A percentile compares a stretch with the other conserved stretches of the same genome.
phyloP scores from a whole-genome alignment of 2,888 invertebrate species.

The Himalopsyche anomala region DNA sequence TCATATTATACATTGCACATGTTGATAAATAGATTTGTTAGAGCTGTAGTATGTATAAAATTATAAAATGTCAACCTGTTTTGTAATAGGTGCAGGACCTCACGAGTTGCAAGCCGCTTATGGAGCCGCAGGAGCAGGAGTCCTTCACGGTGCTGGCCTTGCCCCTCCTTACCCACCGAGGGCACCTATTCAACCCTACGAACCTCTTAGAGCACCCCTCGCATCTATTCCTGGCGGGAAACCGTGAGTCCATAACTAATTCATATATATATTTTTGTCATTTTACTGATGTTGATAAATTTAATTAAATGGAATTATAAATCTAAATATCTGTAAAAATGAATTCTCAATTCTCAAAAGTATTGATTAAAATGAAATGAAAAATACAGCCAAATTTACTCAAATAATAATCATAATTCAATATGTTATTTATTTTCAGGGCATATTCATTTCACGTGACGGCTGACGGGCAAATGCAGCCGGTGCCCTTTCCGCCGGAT shows the following conservation, averaged over 20 bases:
- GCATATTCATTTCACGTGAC: constrained; percentile 97
- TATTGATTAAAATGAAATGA: too few relatives aligned
- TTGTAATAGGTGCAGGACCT: constrained; percentile 74
- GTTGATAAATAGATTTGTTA: background rate
- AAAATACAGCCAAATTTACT: background rate
- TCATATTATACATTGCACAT: background rate
- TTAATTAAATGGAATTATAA: too few relatives aligned
- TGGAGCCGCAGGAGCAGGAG: constrained; percentile 74
- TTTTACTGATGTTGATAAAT: too few relatives aligned
- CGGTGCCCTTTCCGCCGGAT: constrained; percentile 96
- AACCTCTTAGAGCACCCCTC: constrained; percentile 75
- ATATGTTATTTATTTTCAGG: constrained; percentile 73
- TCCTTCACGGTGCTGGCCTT: constrained; percentile 78
- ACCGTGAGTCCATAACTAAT: constrained; percentile 81
- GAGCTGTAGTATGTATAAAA: background rate
- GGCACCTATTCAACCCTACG: constrained; percentile 75
- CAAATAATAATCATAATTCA: background rate
- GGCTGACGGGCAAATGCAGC: constrained; percentile 92
- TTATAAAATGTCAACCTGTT: constrained; percentile 4
- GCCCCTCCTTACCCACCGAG: constrained; percentile 75
- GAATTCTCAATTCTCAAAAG: too few relatives aligned
- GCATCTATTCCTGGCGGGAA: constrained; percentile 88
- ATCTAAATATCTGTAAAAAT: too few relatives aligned
- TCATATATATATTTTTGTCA: background rate
- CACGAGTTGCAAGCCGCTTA: constrained; percentile 79